Conservation (phyloP, 2,797 vertebrate genomes). For the Gouania willdenowi region DNA sequence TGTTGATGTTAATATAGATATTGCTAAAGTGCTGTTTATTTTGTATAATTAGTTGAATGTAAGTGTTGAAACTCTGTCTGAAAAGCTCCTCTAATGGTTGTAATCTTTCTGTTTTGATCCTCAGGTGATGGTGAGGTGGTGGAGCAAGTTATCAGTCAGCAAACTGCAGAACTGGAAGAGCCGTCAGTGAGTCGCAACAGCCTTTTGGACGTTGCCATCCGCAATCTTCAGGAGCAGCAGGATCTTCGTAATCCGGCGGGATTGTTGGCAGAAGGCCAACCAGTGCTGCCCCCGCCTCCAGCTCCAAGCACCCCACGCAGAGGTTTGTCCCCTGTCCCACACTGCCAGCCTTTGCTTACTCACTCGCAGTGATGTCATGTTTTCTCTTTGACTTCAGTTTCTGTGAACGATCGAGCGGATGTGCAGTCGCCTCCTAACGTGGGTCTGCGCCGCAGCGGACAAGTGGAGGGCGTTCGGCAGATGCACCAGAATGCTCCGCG, state of each 20-base stretch:
- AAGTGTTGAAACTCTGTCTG: too few relatives aligned
- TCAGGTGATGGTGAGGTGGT: conserved; percentile 95
- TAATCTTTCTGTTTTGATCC: too few relatives aligned
- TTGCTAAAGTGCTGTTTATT: too few relatives aligned
- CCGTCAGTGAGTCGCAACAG: conserved; percentile 70
- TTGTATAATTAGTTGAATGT: too few relatives aligned
- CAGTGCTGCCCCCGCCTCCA: conserved; percentile 31
- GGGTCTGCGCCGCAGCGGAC: conserved; percentile 89
- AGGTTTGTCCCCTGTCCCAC: too few relatives aligned
- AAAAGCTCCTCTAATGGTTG: too few relatives aligned
- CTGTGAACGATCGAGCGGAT: conserved; percentile 84
- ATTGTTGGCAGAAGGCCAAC: conserved; percentile 36
- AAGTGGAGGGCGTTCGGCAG: conserved; percentile 94
- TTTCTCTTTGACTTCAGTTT: conserved; percentile 64
- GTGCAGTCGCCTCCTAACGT: conserved; percentile 92
- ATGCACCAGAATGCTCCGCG: conserved; percentile 96
- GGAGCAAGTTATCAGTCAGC: conserved; percentile 96
- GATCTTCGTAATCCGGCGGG: conserved; percentile 72
- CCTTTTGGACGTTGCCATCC: conserved; percentile 86
- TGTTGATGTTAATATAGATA: too few relatives aligned
- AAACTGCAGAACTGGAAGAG: conserved; percentile 83
- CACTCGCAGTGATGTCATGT: too few relatives aligned
- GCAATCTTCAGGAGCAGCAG: conserved; percentile 84
- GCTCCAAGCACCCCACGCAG: conserved; percentile 82
- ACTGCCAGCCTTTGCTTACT: too few relatives aligned